Conservation (phyloP, 2,888 invertebrate species). For the Timema podura region DNA sequence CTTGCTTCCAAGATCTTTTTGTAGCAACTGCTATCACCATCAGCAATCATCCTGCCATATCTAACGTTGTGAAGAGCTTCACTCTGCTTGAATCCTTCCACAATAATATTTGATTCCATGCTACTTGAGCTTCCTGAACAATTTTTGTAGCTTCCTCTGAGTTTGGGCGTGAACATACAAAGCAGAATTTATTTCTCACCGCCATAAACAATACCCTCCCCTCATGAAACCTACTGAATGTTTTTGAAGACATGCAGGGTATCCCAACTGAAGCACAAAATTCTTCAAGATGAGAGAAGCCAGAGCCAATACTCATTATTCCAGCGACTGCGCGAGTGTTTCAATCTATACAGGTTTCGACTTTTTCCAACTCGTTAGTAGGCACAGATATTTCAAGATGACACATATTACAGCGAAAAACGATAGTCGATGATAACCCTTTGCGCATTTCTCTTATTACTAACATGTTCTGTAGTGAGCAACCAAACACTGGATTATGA, state of each 20-base stretch:
- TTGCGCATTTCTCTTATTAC: background rate
- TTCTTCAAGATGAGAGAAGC: background rate
- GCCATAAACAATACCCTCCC: constrained; percentile 9
- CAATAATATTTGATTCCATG: constrained; percentile 18
- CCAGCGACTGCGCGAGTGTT: background rate
- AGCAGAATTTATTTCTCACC: constrained; percentile 11
- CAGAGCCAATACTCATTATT: background rate
- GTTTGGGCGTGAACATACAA: constrained; percentile 3
- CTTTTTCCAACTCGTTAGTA: background rate
- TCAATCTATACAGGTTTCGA: background rate
- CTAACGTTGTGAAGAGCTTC: constrained; percentile 8
- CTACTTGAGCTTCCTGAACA: constrained; percentile 4
- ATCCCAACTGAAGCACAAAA: background rate
- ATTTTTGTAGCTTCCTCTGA: constrained; percentile 1
- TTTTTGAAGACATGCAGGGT: background rate
- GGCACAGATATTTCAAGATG: background rate
- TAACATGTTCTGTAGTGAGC: background rate
- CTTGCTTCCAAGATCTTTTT: constrained; percentile 10
- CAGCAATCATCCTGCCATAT: constrained; percentile 14
- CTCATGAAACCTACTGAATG: background rate
- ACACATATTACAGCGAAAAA: background rate
- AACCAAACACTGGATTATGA: too few species aligned
- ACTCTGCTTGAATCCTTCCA: constrained; percentile 16
- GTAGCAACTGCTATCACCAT: constrained; percentile 13
- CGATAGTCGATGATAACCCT: background rate